Evolutionary conservation across 2,888 invertebrate species (phyloP), one percentile per base, ranked within the genome.

Genomic region (Dione vanillae): DNA sequence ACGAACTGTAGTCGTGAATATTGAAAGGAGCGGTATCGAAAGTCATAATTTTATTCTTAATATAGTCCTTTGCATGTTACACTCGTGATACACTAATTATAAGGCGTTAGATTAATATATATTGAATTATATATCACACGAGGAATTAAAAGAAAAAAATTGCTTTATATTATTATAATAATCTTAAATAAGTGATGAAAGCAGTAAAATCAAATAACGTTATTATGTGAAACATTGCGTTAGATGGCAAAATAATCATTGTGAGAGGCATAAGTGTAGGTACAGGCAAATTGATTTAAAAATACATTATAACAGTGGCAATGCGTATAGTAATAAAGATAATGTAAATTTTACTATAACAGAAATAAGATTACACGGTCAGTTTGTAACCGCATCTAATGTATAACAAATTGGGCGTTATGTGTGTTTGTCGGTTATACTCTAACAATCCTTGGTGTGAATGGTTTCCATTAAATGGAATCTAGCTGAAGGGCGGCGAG

Each of bases 311-410:
- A 27, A 58, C 65, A 71, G 62, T 66, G 16, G 72, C 73, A 69
- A 76, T 78, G 80, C 77, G 78, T 83, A 85, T 80, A 77, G 79
- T 81, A 83, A 67, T 59, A 52, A 69, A 66, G 52, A 52, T 71
- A 72, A 82, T 80, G 86, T 84, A 88, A 88, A 90, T 88, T 90
- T 86, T 86, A 89, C 86, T 83, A 61, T 27, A 61, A 61, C 43
- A 83, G 78, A 71, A 74, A 78, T 79, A 78, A 85, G 85, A 88
- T 88, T 88, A 81, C 85, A 76, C 77, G 80, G 78, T 77, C 79
- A 82, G 51, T 71, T 69, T 56, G 69, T 51, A 69, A 70, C 75
- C 87, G 83, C 78, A 73, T 78, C 80, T 79, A 75, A 75, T 79
- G 77, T 81, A 77, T 80, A 83, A 83, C 76, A 79, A 79, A 83